Conservation (phyloP, 1,140 invertebrate genomes). For the Drosophila nebulosa region DNA sequence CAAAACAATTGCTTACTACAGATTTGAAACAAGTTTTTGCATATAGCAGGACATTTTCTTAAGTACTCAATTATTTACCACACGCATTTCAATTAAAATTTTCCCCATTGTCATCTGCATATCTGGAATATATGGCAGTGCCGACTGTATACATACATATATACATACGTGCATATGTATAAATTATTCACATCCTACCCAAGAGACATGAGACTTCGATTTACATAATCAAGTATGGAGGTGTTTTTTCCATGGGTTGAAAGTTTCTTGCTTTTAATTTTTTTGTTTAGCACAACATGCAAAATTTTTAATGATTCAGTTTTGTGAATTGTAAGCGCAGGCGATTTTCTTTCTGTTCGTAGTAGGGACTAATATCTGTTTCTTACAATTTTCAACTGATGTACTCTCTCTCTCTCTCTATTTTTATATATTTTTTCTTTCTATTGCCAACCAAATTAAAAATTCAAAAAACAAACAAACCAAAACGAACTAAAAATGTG, state of each 20-base stretch:
- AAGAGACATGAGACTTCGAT: slow-evolving; percentile 61
- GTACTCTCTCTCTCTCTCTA: slow-evolving; percentile 38
- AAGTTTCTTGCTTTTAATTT: slow-evolving; percentile 8
- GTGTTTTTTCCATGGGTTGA: slow-evolving; percentile 3
- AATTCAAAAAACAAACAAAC: slow-evolving; percentile 32
- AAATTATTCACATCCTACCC: background rate
- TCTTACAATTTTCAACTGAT: slow-evolving; percentile 59
- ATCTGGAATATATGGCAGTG: slow-evolving; percentile 24
- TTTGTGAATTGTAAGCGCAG: background rate
- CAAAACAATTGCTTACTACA: background rate
- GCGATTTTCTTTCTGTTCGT: background rate
- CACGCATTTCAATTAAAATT: slow-evolving; percentile 54
- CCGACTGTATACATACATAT: slow-evolving; percentile 25
- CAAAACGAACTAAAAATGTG: slow-evolving; percentile 33
- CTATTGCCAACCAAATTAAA: slow-evolving; percentile 50
- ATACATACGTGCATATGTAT: slow-evolving; percentile 35
- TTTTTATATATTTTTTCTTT: slow-evolving; percentile 64
- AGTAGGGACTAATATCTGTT: slow-evolving; percentile 17
- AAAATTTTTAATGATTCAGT: background rate
- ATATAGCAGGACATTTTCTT: background rate
- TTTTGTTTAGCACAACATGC: background rate
- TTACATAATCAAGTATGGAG: slow-evolving; percentile 56
- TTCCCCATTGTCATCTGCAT: slow-evolving; percentile 32
- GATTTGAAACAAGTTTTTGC: background rate
- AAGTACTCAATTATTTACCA: slow-evolving; percentile 60